Evolutionary conservation across 2,797 vertebrate species (phyloP).

Genomic region (Sebastes paucispinis): DNA sequence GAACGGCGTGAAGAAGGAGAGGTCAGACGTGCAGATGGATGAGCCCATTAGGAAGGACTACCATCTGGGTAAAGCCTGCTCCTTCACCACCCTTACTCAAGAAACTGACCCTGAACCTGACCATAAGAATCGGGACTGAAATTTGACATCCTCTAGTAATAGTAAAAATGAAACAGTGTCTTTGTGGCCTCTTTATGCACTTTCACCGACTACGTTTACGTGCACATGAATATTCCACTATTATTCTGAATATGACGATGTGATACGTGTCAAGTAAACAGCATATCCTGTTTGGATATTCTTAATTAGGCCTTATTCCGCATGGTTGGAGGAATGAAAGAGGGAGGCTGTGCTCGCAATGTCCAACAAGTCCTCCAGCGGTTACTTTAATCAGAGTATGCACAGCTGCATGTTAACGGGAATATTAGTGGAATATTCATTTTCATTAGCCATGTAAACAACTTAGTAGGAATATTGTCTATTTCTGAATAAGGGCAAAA

Average conservation of each 20-base stretch:
- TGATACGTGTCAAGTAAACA: background rate
- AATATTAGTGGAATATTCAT: no score
- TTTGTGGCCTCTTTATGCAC: background rate
- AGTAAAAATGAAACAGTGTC: background rate
- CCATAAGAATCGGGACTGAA: background rate
- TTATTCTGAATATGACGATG: background rate
- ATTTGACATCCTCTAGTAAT: background rate
- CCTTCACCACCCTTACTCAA: slow-evolving; percentile 44
- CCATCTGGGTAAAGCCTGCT: slow-evolving; percentile 55
- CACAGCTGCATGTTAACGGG: no score
- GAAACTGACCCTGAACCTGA: background rate
- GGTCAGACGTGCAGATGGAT: background rate
- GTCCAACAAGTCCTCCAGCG: no score
- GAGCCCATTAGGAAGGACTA: background rate
- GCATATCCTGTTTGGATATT: background rate
- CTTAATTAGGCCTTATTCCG: background rate
- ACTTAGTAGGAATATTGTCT: no score
- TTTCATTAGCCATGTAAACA: no score
- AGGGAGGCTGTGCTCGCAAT: no score
- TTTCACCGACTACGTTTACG: background rate
- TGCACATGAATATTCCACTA: background rate
- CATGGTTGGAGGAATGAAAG: background rate
- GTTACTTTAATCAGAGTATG: no score
- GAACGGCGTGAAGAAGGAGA: slow-evolving; percentile 47
- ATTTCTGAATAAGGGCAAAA: no score